Conservation (phyloP, 2,888 invertebrate genomes). For the Ectemnius cavifrons region DNA sequence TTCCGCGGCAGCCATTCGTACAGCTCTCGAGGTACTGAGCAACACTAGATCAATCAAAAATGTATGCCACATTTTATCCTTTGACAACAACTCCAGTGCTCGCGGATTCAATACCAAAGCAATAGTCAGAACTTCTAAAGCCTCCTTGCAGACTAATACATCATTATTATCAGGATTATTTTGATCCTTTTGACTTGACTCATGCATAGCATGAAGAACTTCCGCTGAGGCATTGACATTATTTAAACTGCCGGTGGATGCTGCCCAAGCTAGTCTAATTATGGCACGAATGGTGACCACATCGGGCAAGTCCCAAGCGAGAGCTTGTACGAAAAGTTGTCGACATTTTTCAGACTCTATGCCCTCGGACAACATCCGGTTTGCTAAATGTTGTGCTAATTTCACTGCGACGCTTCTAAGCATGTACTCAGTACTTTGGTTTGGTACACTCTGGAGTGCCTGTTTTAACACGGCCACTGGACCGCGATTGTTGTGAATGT, state of each 20-base stretch:
- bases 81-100: slow-evolving; percentile 88
- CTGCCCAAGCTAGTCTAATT: slow-evolving; percentile 88
- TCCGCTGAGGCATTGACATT: slow-evolving; percentile 82
- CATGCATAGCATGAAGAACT: slow-evolving; percentile 83
- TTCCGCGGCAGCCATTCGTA: slow-evolving; percentile 89
- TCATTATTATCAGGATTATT: slow-evolving; percentile 84
- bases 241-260: slow-evolving; percentile 84
- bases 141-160: slow-evolving; percentile 91
- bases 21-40: slow-evolving; percentile 87
- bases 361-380: slow-evolving; percentile 81
- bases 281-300: slow-evolving; percentile 86
- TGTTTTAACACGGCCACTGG: slow-evolving; percentile 84
- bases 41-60: slow-evolving; percentile 94
- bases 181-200: slow-evolving; percentile 80
- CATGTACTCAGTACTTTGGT: slow-evolving; percentile 90
- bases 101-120: slow-evolving; percentile 94
- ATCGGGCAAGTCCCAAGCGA: slow-evolving; percentile 86
- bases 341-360: slow-evolving; percentile 79
- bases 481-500: slow-evolving; percentile 73
- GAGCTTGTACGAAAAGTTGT: slow-evolving; percentile 80
- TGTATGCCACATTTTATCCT: slow-evolving; percentile 91
- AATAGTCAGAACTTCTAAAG: slow-evolving; percentile 94
- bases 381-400: slow-evolving; percentile 89
- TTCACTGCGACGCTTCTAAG: slow-evolving; percentile 90
- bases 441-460: slow-evolving; percentile 90